Evolutionary conservation across 2,888 invertebrate genomes (phyloP), one percentile per base, ranked within the genome.

Genomic region (Diarsia brunnea): DNA sequence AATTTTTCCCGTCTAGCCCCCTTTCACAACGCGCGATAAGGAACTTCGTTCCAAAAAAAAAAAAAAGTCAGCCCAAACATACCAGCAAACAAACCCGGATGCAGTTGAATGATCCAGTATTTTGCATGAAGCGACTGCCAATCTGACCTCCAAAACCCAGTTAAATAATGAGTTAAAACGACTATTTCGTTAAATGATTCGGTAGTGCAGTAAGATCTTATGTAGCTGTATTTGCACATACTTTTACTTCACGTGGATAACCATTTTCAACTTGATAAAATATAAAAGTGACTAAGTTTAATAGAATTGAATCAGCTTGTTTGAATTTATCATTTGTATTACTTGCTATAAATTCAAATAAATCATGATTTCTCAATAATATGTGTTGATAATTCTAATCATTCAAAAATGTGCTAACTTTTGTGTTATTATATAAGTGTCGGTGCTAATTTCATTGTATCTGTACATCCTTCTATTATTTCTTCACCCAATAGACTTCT

Each of bases 331-430:
- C 24, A 24, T 84, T 64, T 43, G 2, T 24, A 8, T 58, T 31
- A 67, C 70, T 73, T 58, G 31, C 63, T 51, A 11, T 68, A 19
- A 65, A 60, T 12, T 21, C 12, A 69, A 49, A 78, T 47, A 55
- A 47, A 64, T 31, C 80, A 79, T 68, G 84, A 81, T 81, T 70
- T 70, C n/a, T 79, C 53, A 79, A 79, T 81, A 69, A 60, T 16
- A 24, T 84, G 10, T 67, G 43, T 79, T 73, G 73, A 66, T 64
- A 51, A 63, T 66, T n/a, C 7, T 55, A 80, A 76, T 82, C 14
- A 38, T 78, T 71, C 53, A 24, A 55, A 24, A 47, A 43, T 66
- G 55, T 84, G 79, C 43, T 60, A 81, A 79, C 1, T 51, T 49
- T 31, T 64, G 12, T 68, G 12, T 14, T 73, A 47, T 38, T 65